Evolutionary conservation across 2,888 invertebrate genomes (phyloP), one percentile per base, ranked within the genome.

Genomic region (Candidula unifasciata): DNA sequence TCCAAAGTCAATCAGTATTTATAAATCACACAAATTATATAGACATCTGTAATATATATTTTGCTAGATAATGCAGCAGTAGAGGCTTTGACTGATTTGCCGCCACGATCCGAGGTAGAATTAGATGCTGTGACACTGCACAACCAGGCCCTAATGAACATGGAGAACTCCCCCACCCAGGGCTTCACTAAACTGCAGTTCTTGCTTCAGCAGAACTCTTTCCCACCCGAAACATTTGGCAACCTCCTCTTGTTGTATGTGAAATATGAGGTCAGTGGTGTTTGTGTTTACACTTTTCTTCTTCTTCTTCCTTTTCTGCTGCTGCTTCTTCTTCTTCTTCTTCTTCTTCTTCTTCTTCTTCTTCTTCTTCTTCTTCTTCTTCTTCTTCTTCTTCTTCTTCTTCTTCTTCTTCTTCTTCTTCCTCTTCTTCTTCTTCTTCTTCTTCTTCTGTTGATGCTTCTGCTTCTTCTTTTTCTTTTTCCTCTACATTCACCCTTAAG

Each of bases 181-280:
- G 98, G 99, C 24, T 99, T 99, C 92, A 98, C 98, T 92, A 97
- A 97, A 92, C 94, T 98, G 79, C 97, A 97, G 92, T 99, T 99
- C 94, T 95, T 99, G 33, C 95, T 99, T 44, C 97, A 98, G 92
- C 97, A 99, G 86, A 97, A 98, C 92, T 97, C 98, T 3, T 99
- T 99, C 93, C 99, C 99, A 5, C 97, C 97, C 24, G 99, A 99
- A 95, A 99, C 99, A 0, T 99, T 99, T 93, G 97, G 98, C 0
- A 99, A 99, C 94, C 95, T 99, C 33, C 94, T 99, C 71, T 95
- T 99, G 5, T 95, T 99, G 0, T 99, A 99, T 93, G 98, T 99
- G 93, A 98, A 98, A 93, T 33, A 35, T 69, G 24, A 57, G 33
- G 68, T 27, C 68, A 27, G 30, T 30, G 1, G 30, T 27, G 1